Evolutionary conservation across 2,888 invertebrate genomes (phyloP).

Genomic region (Ernsta delagoae): DNA sequence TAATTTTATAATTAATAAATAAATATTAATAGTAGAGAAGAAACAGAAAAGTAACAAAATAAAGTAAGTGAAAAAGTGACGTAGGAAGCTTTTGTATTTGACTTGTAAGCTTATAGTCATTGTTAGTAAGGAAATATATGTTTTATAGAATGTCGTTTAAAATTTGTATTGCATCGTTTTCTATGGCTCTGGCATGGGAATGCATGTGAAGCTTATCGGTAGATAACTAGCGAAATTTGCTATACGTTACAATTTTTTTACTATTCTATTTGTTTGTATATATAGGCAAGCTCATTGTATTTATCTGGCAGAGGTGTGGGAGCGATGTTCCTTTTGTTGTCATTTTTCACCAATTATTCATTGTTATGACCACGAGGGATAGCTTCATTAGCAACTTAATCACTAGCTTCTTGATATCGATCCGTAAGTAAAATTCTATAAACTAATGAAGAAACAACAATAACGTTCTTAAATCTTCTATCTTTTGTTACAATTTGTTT

Average conservation of each 20-base stretch:
- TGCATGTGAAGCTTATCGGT: constrained; percentile 13
- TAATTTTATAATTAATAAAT: no score
- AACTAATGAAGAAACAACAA: constrained; percentile 48
- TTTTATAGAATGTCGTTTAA: constrained; percentile 17
- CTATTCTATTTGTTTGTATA: constrained; percentile 23
- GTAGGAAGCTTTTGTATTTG: constrained; percentile 30
- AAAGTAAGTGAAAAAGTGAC: constrained; percentile 37
- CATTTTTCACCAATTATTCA: constrained; percentile 31
- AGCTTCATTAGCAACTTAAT: constrained; percentile 29
- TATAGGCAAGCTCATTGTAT: constrained; percentile 34
- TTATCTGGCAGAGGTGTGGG: constrained; percentile 38
- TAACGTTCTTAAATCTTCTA: neutral
- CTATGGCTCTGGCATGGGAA: constrained; percentile 27
- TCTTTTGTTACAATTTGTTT: neutral
- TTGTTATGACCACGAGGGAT: constrained; percentile 40
- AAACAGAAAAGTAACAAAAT: constrained; percentile 19
- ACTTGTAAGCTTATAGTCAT: constrained; percentile 38
- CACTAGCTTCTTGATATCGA: constrained; percentile 31
- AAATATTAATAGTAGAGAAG: no score
- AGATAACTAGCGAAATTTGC: constrained; percentile 21
- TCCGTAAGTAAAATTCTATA: constrained; percentile 32
- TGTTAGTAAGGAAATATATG: constrained; percentile 9
- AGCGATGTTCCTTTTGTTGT: constrained; percentile 42
- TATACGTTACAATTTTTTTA: constrained; percentile 23
- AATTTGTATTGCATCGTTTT: constrained; percentile 24